Evolutionary conservation across 1,140 invertebrate genomes (phyloP).

Genomic region (Trissolcus basalis): DNA sequence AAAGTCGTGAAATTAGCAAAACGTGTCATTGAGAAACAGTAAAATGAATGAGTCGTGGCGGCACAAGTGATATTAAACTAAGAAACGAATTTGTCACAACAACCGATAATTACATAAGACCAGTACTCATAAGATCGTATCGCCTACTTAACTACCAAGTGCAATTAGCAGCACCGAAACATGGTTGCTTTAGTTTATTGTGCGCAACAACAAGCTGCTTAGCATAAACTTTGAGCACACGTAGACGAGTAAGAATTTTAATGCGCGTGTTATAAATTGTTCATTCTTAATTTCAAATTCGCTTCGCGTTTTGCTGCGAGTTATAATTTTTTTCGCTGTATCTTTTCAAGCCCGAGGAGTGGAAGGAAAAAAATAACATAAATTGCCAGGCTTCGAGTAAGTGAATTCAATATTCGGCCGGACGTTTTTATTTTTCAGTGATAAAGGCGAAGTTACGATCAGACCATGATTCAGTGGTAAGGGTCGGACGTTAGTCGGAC

Average conservation of each 20-base stretch:
- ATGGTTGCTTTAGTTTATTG: slow-evolving; percentile 27
- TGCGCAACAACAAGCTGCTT: slow-evolving; percentile 35
- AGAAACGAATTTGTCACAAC: slow-evolving; percentile 38
- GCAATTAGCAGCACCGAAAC: slow-evolving; percentile 34
- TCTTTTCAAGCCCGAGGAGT: too few relatives aligned
- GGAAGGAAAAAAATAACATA: too few relatives aligned
- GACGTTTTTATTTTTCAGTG: too few relatives aligned
- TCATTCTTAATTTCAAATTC: slow-evolving; percentile 41
- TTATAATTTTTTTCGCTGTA: too few relatives aligned
- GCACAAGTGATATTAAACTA: slow-evolving; percentile 37
- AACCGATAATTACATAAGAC: slow-evolving; percentile 39
- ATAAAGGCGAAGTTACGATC: too few relatives aligned
- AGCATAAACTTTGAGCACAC: slow-evolving; percentile 44
- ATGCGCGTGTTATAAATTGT: slow-evolving; percentile 46
- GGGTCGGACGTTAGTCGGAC: too few relatives aligned
- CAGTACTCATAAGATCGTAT: slow-evolving; percentile 31
- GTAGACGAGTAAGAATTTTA: slow-evolving; percentile 24
- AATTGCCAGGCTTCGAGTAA: too few relatives aligned
- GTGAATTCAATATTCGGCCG: too few relatives aligned
- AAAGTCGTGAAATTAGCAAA: not conserved
- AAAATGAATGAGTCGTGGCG: not conserved
- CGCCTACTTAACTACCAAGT: slow-evolving; percentile 35
- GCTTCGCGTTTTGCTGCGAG: slow-evolving; percentile 3
- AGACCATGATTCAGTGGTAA: too few relatives aligned
- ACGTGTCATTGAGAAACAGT: not conserved